Base-by-base conservation (phyloP, 1,140 invertebrate species). In the Drosophila biarmipes region DNA sequence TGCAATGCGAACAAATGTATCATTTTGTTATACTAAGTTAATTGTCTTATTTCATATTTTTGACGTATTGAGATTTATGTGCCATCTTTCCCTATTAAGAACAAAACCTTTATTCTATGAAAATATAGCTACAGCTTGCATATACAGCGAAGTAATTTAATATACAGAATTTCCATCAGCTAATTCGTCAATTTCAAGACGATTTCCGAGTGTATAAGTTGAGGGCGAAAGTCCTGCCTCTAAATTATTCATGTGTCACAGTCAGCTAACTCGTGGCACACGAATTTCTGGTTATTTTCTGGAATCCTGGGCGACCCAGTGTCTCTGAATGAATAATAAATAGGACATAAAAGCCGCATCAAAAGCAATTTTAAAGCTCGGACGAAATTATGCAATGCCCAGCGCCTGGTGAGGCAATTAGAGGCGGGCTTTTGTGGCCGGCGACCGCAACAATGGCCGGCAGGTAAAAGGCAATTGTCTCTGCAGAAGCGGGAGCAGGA, bases 391-490 rank as follows among this genome's bases (percentile, higher is more conserved):
- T 87, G 82, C 82, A 89, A 87, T 82, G 80, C 84, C 68, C 58
- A 56, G 74, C 64, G 56, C 37, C 37, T 37, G 76, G 76, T 68
- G 73, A 61, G 72, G 74, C 82, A 87, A 82, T 87, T 87, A 87
- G 75, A 74, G 73, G 56, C 34, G 45, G 43, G 55, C 42, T 75
- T 74, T 57, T 61, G 51, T 46, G 58, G 62, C 57, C 45, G 42
- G 21, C 67, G 48, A 67, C 62, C 67, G 52, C 55, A 73, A 57
- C 62, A 75, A 78, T 87, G 73, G 73, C 78, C 73, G 76, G 71
- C 82, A 86, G 82, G 82, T 86, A 87, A 82, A 87, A 89, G 87
- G 82, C 82, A 87, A 87, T 89, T 89, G 85, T 90, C 85, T 89
- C 81, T 67, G 56, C 51, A 57, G 29, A 7, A 10, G 29, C 29